A percentile compares a stretch with the other conserved stretches of the same genome.
Conservation (phyloP, 2,888 invertebrate species). For the Leptarthrus brevirostris region DNA sequence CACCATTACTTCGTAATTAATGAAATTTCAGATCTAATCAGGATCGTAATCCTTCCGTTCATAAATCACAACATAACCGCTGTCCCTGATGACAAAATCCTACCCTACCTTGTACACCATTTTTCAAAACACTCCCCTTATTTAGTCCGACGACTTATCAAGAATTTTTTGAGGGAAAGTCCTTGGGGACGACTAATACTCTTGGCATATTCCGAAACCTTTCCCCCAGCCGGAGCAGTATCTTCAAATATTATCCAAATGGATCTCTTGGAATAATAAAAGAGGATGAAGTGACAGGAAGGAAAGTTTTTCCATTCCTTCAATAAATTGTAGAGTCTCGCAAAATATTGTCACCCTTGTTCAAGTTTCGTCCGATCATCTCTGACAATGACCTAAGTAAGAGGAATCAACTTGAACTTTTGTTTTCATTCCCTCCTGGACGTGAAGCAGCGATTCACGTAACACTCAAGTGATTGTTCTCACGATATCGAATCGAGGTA, state of each 20-base stretch:
- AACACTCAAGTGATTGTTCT: slow-evolving; percentile 35
- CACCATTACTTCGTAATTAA: slow-evolving; percentile 10
- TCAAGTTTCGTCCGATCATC: neutral
- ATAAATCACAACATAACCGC: slow-evolving; percentile 30
- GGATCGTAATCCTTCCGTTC: slow-evolving; percentile 28
- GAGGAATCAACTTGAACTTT: slow-evolving; percentile 30
- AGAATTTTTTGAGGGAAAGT: neutral
- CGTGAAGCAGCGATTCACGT: slow-evolving; percentile 14
- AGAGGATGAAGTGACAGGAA: too few relatives aligned
- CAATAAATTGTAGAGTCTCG: too few relatives aligned
- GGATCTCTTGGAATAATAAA: slow-evolving; percentile 5
- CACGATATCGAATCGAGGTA: slow-evolving; percentile 28
- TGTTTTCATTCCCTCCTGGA: slow-evolving; percentile 10
- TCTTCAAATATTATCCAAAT: slow-evolving; percentile 26
- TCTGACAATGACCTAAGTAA: slow-evolving; percentile 16
- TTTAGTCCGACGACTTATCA: neutral
- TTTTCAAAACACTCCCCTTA: slow-evolving; percentile 13
- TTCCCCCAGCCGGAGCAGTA: slow-evolving; percentile 10
- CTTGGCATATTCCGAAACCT: slow-evolving; percentile 19
- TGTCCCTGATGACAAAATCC: neutral
- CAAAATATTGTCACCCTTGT: slow-evolving; percentile 16
- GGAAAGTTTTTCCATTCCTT: too few relatives aligned
- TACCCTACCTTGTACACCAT: slow-evolving; percentile 4
- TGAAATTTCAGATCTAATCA: slow-evolving; percentile 24
- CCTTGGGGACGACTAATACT: neutral